These are phyloP conservation scores for Branchellion lobata DNA, from an alignment of 2,888 invertebrate species.

Conservation along the genomic window DNA sequence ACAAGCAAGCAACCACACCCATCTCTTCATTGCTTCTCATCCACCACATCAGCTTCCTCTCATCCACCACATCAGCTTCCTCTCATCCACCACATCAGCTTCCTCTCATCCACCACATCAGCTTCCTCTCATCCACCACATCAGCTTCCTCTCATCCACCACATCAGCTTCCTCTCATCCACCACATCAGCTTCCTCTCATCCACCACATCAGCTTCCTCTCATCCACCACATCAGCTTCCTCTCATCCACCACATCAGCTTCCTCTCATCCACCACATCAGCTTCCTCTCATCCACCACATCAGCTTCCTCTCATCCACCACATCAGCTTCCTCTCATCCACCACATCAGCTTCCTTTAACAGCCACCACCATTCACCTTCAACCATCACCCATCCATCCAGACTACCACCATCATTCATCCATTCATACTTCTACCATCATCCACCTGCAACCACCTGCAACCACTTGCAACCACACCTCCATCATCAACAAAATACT, in stretches of 20 bases:
- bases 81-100: neutral
- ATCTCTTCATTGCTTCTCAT: neutral
- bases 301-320: conserved; percentile 16
- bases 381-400: too few relatives aligned
- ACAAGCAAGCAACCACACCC: too few relatives aligned
- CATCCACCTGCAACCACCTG: too few relatives aligned
- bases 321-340: too few relatives aligned
- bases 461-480: too few relatives aligned
- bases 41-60: neutral
- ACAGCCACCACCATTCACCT: too few relatives aligned
- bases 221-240: neutral
- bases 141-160: neutral
- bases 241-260: neutral
- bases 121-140: neutral
- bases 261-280: neutral
- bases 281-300: conserved; percentile 1
- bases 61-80: conserved; percentile 12
- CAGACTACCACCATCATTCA: too few relatives aligned
- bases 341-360: neutral
- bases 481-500: too few relatives aligned
- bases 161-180: neutral
- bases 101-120: neutral
- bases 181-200: conserved; percentile 19
- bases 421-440: too few relatives aligned
- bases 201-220: neutral